A percentile compares a stretch with the other conserved stretches of the same genome.
phyloP scores from a whole-genome alignment of 2,888 invertebrate species.

The Archaeoteleia sp. region DNA sequence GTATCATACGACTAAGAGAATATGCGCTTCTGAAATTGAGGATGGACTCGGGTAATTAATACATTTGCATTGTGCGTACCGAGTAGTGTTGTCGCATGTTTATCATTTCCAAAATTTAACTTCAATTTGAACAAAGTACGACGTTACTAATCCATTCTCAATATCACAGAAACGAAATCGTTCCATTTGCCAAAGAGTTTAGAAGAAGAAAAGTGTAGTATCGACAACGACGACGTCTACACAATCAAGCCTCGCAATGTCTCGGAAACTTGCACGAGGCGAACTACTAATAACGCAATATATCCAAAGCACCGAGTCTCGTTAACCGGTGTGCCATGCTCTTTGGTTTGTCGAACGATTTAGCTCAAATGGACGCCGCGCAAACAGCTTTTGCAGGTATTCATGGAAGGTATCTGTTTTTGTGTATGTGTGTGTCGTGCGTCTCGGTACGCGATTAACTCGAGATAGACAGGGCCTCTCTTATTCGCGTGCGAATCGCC shows the following conservation, averaged over 20 bases:
- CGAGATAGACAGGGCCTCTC: neutral
- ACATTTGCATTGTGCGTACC: slow-evolving; percentile 44
- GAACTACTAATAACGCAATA: neutral
- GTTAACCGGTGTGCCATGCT: neutral
- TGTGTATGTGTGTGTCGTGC: neutral
- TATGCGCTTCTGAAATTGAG: slow-evolving; percentile 41
- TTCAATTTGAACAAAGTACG: slow-evolving; percentile 5
- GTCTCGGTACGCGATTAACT: slow-evolving; percentile 30
- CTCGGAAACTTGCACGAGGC: too few species aligned
- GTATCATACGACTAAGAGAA: too few species aligned
- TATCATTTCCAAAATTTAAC: slow-evolving; percentile 16
- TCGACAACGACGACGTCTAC: slow-evolving; percentile 31
- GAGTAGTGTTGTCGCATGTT: slow-evolving; percentile 40
- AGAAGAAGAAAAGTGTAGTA: slow-evolving; percentile 27
- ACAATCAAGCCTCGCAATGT: slow-evolving; percentile 22
- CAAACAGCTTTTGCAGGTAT: neutral
- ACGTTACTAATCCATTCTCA: slow-evolving; percentile 17
- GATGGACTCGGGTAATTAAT: slow-evolving; percentile 31
- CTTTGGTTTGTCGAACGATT: too few species aligned
- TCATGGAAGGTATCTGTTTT: neutral
- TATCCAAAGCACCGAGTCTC: neutral
- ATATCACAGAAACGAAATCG: slow-evolving; percentile 47
- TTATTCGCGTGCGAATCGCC: neutral
- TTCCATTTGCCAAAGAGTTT: slow-evolving; percentile 30
- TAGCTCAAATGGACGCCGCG: too few species aligned